phyloP scores from a whole-genome alignment of 2,888 invertebrate genomes.

The Rhabditophanes sp. region DNA sequence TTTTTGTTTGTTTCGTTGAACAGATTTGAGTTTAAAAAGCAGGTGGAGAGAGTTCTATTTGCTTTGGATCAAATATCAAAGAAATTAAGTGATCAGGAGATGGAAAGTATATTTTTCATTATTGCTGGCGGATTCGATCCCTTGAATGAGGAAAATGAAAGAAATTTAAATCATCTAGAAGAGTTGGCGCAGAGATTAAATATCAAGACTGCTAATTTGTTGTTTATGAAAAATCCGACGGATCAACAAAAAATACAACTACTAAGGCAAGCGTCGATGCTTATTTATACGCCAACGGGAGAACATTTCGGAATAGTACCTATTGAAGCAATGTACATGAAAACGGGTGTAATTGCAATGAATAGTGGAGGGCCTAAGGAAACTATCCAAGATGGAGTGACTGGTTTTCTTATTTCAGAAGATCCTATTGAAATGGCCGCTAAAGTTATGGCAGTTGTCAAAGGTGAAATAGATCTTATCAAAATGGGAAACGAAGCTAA shows the following conservation, averaged over 20 bases:
- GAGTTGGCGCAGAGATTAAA: constrained; percentile 53
- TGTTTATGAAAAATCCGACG: constrained; percentile 46
- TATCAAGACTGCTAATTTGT: constrained; percentile 16
- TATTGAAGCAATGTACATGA: constrained; percentile 85
- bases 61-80: constrained; percentile 57
- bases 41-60: constrained; percentile 66
- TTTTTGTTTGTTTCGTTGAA: constrained; percentile 75
- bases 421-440: constrained; percentile 11
- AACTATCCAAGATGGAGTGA: constrained; percentile 54
- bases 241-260: constrained; percentile 69
- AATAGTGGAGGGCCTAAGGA: constrained; percentile 89
- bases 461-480: constrained; percentile 31
- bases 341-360: constrained; percentile 80
- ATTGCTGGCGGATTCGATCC: constrained; percentile 92
- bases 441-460: constrained; percentile 6
- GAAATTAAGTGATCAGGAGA: no score
- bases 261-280: constrained; percentile 59
- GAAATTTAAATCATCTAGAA: constrained; percentile 63
- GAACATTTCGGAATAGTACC: constrained; percentile 99
- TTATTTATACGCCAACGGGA: constrained; percentile 83
- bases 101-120: constrained; percentile 58
- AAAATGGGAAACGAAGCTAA: constrained; percentile 29
- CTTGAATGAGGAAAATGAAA: constrained; percentile 68
- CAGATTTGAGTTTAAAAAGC: constrained; percentile 89
- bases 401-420: constrained; percentile 49